Base-by-base conservation (phyloP, 2,113 vertebrate genomes). In the Paratilapia polleni region DNA sequence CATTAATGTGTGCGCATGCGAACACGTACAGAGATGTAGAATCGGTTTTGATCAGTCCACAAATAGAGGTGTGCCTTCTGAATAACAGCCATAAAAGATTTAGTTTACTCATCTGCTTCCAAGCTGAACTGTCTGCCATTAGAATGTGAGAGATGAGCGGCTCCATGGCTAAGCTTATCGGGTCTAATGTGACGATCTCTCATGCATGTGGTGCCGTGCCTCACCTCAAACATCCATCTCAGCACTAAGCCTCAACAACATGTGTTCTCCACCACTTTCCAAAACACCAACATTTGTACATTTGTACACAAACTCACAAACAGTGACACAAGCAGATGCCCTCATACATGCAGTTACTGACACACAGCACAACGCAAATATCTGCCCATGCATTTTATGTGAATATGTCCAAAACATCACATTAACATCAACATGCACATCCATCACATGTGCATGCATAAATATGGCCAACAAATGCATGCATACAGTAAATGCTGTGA, bases 201-300 rank as follows among this genome's bases (percentile, higher is more conserved):
- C 87, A 85, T 94, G 93, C 93, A 94, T 94, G 92, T 88, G 73
- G 70, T 84, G 83, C 86, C 4, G 60, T 56, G 90, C 87, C 81
- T 82, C 73, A 59, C 80, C 84, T 84, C 83, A 84, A 85, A 84
- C 81, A 91, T 90, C 79, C 89, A 90, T 92, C 68, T 87, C 88
- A 66, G 79, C 81, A 75, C 80, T 38, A 56, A 83, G 87, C 84
- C 70, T 87, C 61, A 81, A 81, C 49, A 2, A 59, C 63, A 19
- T 75, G 49, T 62, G 77, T 62, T 77, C 70, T 83, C 59, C 87
- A 82, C 79, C 82, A 36, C 73, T 83, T 86, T 88, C 84, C 59
- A 66, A 77, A 63, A 81, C 82, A 90, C 89, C 81, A 86, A 88
- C 88, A 89, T 89, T 84, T 84, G n/a, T 56, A 89, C 84, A 90